These are phyloP conservation scores for Epizoanthus rinbou DNA, from an alignment of 92 coral and sea anemone species.

Conservation along the genomic window DNA sequence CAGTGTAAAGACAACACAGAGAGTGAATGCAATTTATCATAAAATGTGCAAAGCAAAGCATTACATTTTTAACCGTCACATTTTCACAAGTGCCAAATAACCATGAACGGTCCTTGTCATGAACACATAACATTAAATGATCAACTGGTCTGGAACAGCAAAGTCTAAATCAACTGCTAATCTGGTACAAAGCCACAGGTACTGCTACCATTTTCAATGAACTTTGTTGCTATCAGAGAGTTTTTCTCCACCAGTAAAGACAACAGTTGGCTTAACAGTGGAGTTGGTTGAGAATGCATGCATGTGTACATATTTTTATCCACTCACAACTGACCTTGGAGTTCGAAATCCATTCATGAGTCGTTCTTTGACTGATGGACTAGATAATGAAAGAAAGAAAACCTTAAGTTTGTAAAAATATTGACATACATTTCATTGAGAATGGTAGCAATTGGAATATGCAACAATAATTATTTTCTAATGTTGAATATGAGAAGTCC, in stretches of 20 bases:
- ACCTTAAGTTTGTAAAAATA: no score
- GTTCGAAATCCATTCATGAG: slow-evolving; percentile 20
- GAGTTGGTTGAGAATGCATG: background rate
- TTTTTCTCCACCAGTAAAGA: background rate
- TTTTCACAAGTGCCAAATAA: no score
- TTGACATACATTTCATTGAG: background rate
- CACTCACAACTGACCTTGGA: slow-evolving; percentile 26
- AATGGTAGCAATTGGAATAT: slow-evolving; percentile 9
- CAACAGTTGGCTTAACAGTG: background rate
- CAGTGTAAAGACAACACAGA: no score
- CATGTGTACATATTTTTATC: background rate
- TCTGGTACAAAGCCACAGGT: background rate
- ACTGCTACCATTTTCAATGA: slow-evolving; percentile 29
- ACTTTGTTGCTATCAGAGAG: background rate
- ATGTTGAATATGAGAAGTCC: slow-evolving; percentile 20
- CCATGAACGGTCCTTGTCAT: no score
- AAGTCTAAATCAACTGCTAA: no score
- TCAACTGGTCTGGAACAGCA: no score
- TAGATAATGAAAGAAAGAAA: background rate
- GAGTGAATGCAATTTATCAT: no score
- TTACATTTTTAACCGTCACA: no score
- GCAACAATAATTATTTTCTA: slow-evolving; percentile 3
- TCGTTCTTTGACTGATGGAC: slow-evolving; percentile 24
- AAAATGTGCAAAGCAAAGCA: no score
- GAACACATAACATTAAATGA: no score